Percentiles rank a stretch among this genome's conserved stretches.
Evolutionary conservation across 2,113 vertebrate species (phyloP).

Genomic region (Thymallus thymallus): DNA sequence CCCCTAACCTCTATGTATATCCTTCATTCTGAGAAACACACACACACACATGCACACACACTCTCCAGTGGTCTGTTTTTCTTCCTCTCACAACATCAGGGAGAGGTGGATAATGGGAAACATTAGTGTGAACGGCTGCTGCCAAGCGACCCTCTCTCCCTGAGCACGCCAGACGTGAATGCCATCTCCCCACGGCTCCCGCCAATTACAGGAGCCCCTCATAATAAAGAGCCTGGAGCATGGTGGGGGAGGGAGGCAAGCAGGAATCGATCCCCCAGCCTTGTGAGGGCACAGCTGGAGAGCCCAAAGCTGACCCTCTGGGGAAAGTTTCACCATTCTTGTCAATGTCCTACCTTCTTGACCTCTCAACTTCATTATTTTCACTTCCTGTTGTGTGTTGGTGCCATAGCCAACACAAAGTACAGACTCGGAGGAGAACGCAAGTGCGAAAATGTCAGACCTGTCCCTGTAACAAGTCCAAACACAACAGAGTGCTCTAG

Average conservation of each 20-base stretch:
- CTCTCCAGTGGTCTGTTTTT: slow-evolving; percentile 47
- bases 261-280: slow-evolving; percentile 2
- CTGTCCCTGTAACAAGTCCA: no score
- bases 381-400: background rate
- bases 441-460: no score
- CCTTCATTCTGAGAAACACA: slow-evolving; percentile 5
- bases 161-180: slow-evolving; percentile 53
- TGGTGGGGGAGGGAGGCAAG: background rate
- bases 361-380: background rate
- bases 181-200: slow-evolving; percentile 67
- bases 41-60: background rate
- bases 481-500: no score
- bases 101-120: slow-evolving; percentile 65
- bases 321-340: background rate
- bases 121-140: slow-evolving; percentile 61
- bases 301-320: background rate
- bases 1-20: background rate
- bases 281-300: background rate
- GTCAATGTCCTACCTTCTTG: background rate
- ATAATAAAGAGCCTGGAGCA: slow-evolving; percentile 62
- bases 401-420: no score
- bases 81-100: slow-evolving; percentile 38
- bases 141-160: slow-evolving; percentile 52
- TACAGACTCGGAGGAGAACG: no score
- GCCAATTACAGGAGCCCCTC: slow-evolving; percentile 64